A percentile compares a stretch with the other conserved stretches of the same genome.
These are phyloP conservation scores for Rallus crepitans DNA, from an alignment of 2,797 vertebrate species.

Conservation along the genomic window DNA sequence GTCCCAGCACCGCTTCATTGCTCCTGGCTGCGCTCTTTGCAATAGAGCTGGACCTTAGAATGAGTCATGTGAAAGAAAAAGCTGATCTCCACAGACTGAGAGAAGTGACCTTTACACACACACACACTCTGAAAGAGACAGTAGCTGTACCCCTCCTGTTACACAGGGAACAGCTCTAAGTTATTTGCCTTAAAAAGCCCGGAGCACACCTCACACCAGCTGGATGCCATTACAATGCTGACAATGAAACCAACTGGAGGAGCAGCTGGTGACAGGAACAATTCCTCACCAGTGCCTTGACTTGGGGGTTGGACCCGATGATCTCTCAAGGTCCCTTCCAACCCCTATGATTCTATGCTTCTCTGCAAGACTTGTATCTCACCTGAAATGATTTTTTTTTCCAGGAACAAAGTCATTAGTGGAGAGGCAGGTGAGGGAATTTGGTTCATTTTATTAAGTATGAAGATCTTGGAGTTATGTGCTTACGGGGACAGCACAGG, in stretches of 20 bases:
- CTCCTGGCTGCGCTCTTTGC: background rate
- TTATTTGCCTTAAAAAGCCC: background rate
- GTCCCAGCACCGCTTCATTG: background rate
- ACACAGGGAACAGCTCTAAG: background rate
- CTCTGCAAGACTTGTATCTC: background rate
- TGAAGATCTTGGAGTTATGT: background rate
- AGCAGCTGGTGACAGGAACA: background rate
- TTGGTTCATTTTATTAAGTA: background rate
- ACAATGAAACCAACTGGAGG: background rate
- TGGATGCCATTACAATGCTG: background rate
- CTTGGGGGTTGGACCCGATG: too few relatives aligned
- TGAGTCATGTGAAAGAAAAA: background rate
- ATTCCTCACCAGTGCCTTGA: accelerated
- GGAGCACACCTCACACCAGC: background rate
- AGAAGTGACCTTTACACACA: background rate
- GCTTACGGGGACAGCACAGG: background rate
- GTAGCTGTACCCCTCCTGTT: background rate
- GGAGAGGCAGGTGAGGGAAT: background rate
- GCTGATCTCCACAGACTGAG: background rate
- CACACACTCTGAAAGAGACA: too few relatives aligned
- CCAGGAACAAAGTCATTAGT: background rate
- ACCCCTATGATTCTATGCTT: too few relatives aligned
- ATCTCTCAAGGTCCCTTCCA: too few relatives aligned
- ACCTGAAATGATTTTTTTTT: accelerated
- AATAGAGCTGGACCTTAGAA: background rate